phyloP scores from a whole-genome alignment of 2,888 invertebrate species.

The Nudaria mundana region DNA sequence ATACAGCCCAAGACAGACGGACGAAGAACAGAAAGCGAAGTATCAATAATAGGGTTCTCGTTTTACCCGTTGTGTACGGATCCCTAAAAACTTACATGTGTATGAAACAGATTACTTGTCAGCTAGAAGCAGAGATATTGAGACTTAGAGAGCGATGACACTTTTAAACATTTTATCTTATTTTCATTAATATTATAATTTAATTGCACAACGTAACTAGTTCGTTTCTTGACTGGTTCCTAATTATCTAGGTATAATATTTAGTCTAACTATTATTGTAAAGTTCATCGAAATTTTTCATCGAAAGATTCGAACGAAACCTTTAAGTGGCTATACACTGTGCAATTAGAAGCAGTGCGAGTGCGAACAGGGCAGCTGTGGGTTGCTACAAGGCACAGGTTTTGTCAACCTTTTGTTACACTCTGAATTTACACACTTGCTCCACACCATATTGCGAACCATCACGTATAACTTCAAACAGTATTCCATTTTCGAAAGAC shows the following conservation, averaged over 20 bases:
- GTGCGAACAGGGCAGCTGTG: background rate
- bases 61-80: too few species aligned
- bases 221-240: slow-evolving; percentile 13
- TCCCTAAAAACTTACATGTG: too few species aligned
- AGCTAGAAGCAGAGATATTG: background rate
- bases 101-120: background rate
- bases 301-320: slow-evolving; percentile 37
- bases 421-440: too few species aligned
- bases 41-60: too few species aligned
- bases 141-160: slow-evolving; percentile 18
- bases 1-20: too few species aligned
- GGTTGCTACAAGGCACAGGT: too few species aligned
- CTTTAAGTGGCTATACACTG: slow-evolving; percentile 14
- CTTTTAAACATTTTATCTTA: slow-evolving; percentile 19
- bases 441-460: too few species aligned
- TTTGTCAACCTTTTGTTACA: too few species aligned
- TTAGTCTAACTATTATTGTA: slow-evolving; percentile 25
- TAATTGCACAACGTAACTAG: slow-evolving; percentile 2
- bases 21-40: too few species aligned
- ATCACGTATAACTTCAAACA: too few species aligned
- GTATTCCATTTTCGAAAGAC: too few species aligned
- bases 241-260: slow-evolving; percentile 19
- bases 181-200: slow-evolving; percentile 25
- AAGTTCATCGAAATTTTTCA: slow-evolving; percentile 41
- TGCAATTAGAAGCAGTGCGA: background rate